phyloP scores from a whole-genome alignment of 2,888 invertebrate species.

The Tinea semifulvella region DNA sequence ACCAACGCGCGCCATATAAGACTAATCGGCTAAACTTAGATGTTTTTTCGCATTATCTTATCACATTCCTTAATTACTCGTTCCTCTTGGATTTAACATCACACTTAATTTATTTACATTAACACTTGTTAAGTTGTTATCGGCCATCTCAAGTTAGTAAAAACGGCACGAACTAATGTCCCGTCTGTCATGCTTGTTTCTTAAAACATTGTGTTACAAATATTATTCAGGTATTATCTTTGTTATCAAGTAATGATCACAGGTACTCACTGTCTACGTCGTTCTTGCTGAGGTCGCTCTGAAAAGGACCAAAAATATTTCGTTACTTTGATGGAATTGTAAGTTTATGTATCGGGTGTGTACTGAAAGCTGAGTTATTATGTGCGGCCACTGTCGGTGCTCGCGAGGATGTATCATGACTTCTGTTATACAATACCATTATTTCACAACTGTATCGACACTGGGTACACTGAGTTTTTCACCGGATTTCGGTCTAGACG shows the following conservation, averaged over 20 bases:
- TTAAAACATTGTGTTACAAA: too few relatives aligned
- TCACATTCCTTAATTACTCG: not conserved
- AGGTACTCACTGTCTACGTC: conserved; percentile 88
- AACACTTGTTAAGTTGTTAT: not conserved
- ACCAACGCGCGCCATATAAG: conserved; percentile 59
- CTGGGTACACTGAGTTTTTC: conserved; percentile 34
- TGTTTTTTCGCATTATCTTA: conserved; percentile 18
- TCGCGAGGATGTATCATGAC: conserved; percentile 22
- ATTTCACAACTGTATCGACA: conserved; percentile 22
- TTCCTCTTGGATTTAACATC: too few relatives aligned
- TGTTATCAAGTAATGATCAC: not conserved
- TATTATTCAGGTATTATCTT: too few relatives aligned
- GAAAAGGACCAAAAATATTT: conserved; percentile 65
- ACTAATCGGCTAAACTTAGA: conserved; percentile 57
- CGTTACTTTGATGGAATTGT: conserved; percentile 31
- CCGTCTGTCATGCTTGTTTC: too few relatives aligned
- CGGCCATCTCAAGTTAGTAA: not conserved
- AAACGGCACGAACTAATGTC: too few relatives aligned
- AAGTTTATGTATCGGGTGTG: conserved; percentile 2
- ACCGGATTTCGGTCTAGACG: conserved; percentile 2
- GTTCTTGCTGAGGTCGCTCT: conserved; percentile 88
- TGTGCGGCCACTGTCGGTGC: not conserved
- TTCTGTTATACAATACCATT: conserved; percentile 35
- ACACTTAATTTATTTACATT: not conserved
- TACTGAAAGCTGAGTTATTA: not conserved